Percentiles rank a stretch among this genome's conserved stretches.
Evolutionary conservation across 35 echinoderm and acorn worm species (phyloP).

Genomic region (Lytechinus pictus): DNA sequence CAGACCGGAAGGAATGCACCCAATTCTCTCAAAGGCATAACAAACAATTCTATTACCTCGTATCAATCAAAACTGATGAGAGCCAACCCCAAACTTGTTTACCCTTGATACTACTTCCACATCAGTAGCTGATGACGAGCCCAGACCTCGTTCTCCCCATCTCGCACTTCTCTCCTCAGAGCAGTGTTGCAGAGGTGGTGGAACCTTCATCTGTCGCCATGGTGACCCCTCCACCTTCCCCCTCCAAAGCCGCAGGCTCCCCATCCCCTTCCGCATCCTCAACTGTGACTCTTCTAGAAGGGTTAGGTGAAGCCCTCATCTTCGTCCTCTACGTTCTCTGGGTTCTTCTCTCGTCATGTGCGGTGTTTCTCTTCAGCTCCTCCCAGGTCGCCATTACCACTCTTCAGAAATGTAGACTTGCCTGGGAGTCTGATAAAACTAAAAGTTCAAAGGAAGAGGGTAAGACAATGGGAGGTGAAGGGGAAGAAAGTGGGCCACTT

Average conservation of each 20-base stretch:
- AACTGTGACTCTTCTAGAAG: background rate
- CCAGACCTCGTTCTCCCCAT: background rate
- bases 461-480: background rate
- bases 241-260: background rate
- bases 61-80: background rate
- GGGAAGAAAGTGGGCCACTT: background rate
- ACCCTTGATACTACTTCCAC: background rate
- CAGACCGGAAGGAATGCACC: background rate
- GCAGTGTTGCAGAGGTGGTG: background rate
- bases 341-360: background rate
- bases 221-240: slow-evolving; percentile 27
- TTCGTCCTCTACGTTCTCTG: background rate
- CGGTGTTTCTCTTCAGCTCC: slow-evolving; percentile 24
- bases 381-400: slow-evolving; percentile 9
- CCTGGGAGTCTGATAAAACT: background rate
- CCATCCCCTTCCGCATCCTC: background rate
- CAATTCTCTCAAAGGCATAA: background rate
- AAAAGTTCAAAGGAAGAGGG: background rate
- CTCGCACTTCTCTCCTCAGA: background rate
- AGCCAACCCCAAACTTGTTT: background rate
- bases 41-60: background rate
- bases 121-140: background rate
- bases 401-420: slow-evolving; percentile 30
- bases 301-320: background rate
- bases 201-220: background rate